Evolutionary conservation across 2,797 vertebrate species (phyloP).

Genomic region (Chelon labrosus): DNA sequence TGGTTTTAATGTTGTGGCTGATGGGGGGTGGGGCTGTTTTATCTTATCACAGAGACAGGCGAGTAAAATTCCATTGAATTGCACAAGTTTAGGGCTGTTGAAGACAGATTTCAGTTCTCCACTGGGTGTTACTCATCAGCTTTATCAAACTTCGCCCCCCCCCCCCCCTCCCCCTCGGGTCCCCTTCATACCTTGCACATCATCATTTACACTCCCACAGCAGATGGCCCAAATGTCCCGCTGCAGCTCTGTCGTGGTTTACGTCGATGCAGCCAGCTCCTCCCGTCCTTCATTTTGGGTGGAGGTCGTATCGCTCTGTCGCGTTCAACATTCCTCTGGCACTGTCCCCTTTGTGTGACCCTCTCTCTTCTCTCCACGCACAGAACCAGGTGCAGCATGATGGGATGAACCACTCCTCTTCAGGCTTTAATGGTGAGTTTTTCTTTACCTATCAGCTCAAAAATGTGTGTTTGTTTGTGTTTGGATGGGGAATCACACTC

Average conservation of each 20-base stretch:
- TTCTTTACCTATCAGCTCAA: conserved; percentile 2
- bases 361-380: conserved; percentile 1
- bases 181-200: conserved; percentile 22
- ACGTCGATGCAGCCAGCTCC: conserved; percentile 4
- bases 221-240: conserved; percentile 36
- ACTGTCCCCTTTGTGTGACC: conserved; percentile 21
- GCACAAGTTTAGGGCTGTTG: not conserved
- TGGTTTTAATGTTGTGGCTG: too few relatives aligned
- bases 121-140: conserved; percentile 19
- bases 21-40: not conserved
- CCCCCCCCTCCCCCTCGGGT: not conserved
- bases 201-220: conserved; percentile 20
- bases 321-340: not conserved
- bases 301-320: conserved; percentile 2
- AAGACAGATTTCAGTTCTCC: not conserved
- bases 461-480: not conserved
- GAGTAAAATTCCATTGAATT: not conserved
- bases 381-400: conserved; percentile 51
- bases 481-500: conserved; percentile 8
- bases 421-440: conserved; percentile 70
- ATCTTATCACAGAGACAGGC: not conserved
- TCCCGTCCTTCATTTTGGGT: conserved; percentile 25
- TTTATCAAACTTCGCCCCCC: conserved; percentile 24
- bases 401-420: conserved; percentile 42
- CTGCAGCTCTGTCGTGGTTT: conserved; percentile 33